Conservation (phyloP, 2,888 invertebrate genomes). For the Xestia xanthographa region DNA sequence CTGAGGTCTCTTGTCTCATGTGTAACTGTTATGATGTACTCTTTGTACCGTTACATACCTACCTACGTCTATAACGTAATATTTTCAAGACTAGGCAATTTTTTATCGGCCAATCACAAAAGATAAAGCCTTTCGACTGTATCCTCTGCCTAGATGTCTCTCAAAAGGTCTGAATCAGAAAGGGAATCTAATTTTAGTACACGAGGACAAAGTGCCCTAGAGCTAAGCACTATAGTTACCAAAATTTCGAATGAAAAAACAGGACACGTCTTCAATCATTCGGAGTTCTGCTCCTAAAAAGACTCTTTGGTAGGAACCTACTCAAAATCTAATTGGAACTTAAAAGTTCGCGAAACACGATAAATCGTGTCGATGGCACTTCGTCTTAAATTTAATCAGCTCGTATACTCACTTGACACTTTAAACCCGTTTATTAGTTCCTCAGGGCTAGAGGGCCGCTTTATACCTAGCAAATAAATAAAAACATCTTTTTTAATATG, state of each 20-base stretch:
- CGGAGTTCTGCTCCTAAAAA: background rate
- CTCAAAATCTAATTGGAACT: background rate
- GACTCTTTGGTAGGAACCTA: background rate
- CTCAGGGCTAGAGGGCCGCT: too few relatives aligned
- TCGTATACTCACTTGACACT: background rate
- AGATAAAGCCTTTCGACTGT: background rate
- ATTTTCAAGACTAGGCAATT: background rate
- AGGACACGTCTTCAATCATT: conserved; percentile 1
- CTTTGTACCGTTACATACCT: too few relatives aligned
- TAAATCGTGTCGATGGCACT: background rate
- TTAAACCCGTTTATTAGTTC: background rate
- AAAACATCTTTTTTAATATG: too few relatives aligned
- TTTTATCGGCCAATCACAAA: background rate
- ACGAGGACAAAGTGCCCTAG: background rate
- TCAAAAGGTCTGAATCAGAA: conserved; percentile 1
- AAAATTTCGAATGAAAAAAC: background rate
- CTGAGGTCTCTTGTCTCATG: too few relatives aligned
- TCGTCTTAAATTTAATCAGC: background rate
- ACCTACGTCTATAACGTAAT: too few relatives aligned
- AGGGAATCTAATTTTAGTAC: conserved; percentile 16
- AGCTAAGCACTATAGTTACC: background rate
- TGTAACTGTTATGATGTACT: too few relatives aligned
- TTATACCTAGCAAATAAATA: too few relatives aligned
- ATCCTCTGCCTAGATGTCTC: background rate
- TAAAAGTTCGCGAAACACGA: too few relatives aligned